Evolutionary conservation across 2,888 invertebrate genomes (phyloP).

Genomic region (Andrena chrysosceles): DNA sequence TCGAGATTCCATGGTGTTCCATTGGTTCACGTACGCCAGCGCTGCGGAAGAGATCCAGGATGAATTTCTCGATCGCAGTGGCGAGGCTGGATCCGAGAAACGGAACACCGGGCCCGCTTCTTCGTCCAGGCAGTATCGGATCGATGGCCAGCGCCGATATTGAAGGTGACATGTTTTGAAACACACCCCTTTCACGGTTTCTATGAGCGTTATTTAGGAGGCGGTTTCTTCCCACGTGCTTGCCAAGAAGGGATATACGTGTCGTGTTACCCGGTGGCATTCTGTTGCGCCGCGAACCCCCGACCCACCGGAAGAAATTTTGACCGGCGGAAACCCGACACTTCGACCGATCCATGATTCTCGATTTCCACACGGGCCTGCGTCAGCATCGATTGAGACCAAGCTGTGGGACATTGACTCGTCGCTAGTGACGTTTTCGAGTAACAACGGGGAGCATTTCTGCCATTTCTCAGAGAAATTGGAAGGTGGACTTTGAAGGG

Average conservation of each 20-base stretch:
- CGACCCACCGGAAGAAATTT: slow-evolving; percentile 79
- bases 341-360: slow-evolving; percentile 47
- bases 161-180: slow-evolving; percentile 85
- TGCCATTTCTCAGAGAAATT: no score
- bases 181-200: slow-evolving; percentile 83
- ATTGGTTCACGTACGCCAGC: neutral
- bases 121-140: slow-evolving; percentile 67
- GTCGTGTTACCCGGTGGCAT: slow-evolving; percentile 79
- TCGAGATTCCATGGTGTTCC: neutral
- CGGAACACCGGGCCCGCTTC: slow-evolving; percentile 42
- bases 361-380: slow-evolving; percentile 29
- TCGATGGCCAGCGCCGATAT: slow-evolving; percentile 83
- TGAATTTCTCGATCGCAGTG: neutral
- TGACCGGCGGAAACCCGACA: slow-evolving; percentile 78
- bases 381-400: neutral
- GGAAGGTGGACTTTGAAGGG: no score
- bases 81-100: slow-evolving; percentile 35
- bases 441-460: no score
- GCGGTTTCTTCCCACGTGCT: slow-evolving; percentile 84
- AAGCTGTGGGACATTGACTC: neutral
- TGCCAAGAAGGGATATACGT: slow-evolving; percentile 75
- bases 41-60: neutral
- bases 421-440: neutral
- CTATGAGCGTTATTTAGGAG: slow-evolving; percentile 81
- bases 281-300: slow-evolving; percentile 61